These are phyloP conservation scores for Leucania comma DNA, from an alignment of 2,888 invertebrate species.

Conservation along the genomic window DNA sequence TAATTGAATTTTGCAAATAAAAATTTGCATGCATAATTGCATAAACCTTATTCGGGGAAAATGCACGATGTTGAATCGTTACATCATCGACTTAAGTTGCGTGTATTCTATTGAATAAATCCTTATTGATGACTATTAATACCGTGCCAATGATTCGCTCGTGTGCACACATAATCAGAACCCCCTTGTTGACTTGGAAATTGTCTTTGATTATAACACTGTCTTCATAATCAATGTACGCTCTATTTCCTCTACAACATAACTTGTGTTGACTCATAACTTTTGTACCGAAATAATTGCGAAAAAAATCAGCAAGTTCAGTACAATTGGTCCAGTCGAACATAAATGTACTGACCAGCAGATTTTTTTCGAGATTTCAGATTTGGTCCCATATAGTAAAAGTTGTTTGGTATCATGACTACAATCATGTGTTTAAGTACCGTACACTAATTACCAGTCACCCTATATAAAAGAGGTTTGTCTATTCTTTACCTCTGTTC, in stretches of 20 bases:
- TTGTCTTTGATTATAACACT: constrained; percentile 22
- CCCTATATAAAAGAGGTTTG: no score
- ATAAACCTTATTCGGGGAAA: not conserved
- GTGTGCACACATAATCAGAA: constrained; percentile 34
- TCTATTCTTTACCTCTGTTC: not conserved
- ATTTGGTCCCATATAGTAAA: no score
- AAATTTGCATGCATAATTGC: no score
- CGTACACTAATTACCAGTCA: no score
- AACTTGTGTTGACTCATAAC: constrained; percentile 2
- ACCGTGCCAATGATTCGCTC: constrained; percentile 21
- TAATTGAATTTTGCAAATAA: no score
- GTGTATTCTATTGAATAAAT: constrained; percentile 36
- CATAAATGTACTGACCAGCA: no score
- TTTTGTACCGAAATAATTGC: no score
- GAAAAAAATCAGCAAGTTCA: no score
- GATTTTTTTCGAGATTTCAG: no score
- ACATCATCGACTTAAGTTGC: constrained; percentile 9
- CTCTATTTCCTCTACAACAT: constrained; percentile 24
- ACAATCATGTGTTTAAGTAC: no score
- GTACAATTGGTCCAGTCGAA: no score
- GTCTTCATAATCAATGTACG: constrained; percentile 33
- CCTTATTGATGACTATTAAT: constrained; percentile 24
- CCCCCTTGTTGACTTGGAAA: constrained; percentile 33
- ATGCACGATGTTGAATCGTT: not conserved
- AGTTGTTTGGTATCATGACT: no score